A percentile compares a stretch with the other conserved stretches of the same genome.
These are phyloP conservation scores for Tretioscincus oriximinensis DNA, from an alignment of 2,113 vertebrate species.

Conservation along the genomic window DNA sequence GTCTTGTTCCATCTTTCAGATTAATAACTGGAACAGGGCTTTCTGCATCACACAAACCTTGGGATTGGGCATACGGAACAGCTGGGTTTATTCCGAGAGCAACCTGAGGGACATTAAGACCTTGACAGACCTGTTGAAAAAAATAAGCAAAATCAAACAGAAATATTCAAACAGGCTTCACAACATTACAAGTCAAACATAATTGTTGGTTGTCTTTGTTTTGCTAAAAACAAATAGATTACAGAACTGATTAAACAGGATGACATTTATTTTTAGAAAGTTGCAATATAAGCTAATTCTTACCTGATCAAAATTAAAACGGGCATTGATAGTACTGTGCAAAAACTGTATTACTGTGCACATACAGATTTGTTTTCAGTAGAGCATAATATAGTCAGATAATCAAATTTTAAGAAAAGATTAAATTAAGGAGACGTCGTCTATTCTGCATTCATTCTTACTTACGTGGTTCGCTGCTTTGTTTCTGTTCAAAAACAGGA, in stretches of 20 bases:
- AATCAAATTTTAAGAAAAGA: neutral
- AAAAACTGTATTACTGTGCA: neutral
- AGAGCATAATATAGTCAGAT: neutral
- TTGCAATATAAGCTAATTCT: neutral
- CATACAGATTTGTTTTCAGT: neutral
- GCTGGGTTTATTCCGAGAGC: slow-evolving; percentile 70
- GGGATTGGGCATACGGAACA: slow-evolving; percentile 70
- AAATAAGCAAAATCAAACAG: neutral
- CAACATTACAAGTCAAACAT: neutral
- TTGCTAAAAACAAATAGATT: neutral
- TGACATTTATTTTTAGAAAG: neutral
- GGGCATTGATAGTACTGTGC: neutral
- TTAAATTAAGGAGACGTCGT: neutral
- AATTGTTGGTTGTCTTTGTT: neutral
- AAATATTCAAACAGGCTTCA: neutral
- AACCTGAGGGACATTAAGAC: slow-evolving; percentile 81
- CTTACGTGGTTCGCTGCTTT: slow-evolving; percentile 85
- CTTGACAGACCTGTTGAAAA: slow-evolving; percentile 78
- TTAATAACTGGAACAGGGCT: slow-evolving; percentile 95
- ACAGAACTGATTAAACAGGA: neutral
- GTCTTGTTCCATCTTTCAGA: slow-evolving; percentile 93
- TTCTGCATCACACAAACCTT: slow-evolving; percentile 80
- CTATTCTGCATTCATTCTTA: slow-evolving; percentile 28
- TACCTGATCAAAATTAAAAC: neutral
- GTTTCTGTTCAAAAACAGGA: slow-evolving; percentile 87